Conservation (phyloP, 1,140 invertebrate genomes). For the Drosophila biarmipes region DNA sequence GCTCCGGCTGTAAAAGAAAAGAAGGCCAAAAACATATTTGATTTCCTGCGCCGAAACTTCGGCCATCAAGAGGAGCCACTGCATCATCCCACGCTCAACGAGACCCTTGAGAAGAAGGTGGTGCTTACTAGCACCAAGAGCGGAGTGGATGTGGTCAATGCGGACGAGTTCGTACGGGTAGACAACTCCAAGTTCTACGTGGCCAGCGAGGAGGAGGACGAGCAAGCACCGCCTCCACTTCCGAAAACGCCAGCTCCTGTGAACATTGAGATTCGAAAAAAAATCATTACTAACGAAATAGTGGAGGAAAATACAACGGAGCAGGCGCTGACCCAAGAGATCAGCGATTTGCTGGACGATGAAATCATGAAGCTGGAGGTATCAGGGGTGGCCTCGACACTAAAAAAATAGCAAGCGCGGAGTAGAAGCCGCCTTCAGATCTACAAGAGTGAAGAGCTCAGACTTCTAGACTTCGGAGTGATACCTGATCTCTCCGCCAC, state of each 20-base stretch:
- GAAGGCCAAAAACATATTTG: slow-evolving; percentile 83
- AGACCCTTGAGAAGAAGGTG: slow-evolving; percentile 70
- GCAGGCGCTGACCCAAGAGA: slow-evolving; percentile 73
- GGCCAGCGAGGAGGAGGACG: slow-evolving; percentile 41
- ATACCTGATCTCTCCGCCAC: slow-evolving; percentile 19
- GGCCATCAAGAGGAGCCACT: slow-evolving; percentile 64
- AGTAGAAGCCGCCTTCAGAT: neutral
- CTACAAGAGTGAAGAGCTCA: slow-evolving; percentile 3
- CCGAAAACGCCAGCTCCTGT: slow-evolving; percentile 76
- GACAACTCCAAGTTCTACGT: slow-evolving; percentile 83
- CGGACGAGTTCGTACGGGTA: slow-evolving; percentile 63
- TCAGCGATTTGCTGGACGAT: slow-evolving; percentile 79
- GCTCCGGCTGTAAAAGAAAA: slow-evolving; percentile 54
- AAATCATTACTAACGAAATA: slow-evolving; percentile 76
- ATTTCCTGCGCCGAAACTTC: slow-evolving; percentile 79
- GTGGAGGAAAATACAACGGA: slow-evolving; percentile 72
- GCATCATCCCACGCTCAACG: slow-evolving; percentile 58
- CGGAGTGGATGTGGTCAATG: slow-evolving; percentile 68
- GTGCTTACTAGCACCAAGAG: slow-evolving; percentile 72
- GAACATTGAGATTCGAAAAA: slow-evolving; percentile 77
- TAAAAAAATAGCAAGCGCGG: slow-evolving; percentile 13
- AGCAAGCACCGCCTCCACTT: slow-evolving; percentile 56
- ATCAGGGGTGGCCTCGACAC: slow-evolving; percentile 11
- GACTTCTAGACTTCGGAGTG: slow-evolving; percentile 6
- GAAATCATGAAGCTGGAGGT: slow-evolving; percentile 74